Percentiles rank a stretch among this genome's conserved stretches.
Conservation (phyloP, 1,140 invertebrate species). For the Thaumetopoea pityocampa region DNA sequence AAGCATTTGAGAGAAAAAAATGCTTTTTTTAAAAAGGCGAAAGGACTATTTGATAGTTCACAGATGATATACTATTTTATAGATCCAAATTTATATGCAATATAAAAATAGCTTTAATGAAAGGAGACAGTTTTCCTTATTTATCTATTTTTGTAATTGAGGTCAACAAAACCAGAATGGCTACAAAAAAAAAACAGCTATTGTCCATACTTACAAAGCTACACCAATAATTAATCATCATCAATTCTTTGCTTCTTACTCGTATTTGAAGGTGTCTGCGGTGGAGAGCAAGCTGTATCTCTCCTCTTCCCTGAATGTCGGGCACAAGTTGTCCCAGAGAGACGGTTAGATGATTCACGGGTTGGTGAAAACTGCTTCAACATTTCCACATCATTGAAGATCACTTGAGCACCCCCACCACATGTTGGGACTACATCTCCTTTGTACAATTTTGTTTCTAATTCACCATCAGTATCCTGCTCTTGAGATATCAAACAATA, state of each 20-base stretch:
- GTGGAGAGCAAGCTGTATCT: conserved; percentile 53
- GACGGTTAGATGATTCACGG: conserved; percentile 29
- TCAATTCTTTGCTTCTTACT: conserved; percentile 66
- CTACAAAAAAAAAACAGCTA: too few relatives aligned
- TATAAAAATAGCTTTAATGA: too few relatives aligned
- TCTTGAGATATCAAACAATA: conserved; percentile 95
- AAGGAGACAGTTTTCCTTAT: too few relatives aligned
- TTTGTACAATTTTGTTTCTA: conserved; percentile 96
- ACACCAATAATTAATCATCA: conserved; percentile 41
- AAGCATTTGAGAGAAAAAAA: too few relatives aligned
- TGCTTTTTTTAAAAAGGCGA: too few relatives aligned
- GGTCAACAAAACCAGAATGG: too few relatives aligned
- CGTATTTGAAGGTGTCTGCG: conserved; percentile 60
- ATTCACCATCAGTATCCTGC: conserved; percentile 91
- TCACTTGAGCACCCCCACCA: conserved; percentile 94
- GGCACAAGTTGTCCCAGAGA: conserved; percentile 42
- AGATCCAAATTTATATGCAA: too few relatives aligned
- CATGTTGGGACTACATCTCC: conserved; percentile 94
- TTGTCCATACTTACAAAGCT: conserved; percentile 3
- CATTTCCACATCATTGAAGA: conserved; percentile 96
- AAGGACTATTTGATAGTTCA: too few relatives aligned
- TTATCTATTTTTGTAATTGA: too few relatives aligned
- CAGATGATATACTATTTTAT: too few relatives aligned
- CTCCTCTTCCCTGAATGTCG: conserved; percentile 58
- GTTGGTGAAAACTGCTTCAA: conserved; percentile 90